phyloP scores from a whole-genome alignment of 2,113 vertebrate genomes.

The Pampusana beccarii region DNA sequence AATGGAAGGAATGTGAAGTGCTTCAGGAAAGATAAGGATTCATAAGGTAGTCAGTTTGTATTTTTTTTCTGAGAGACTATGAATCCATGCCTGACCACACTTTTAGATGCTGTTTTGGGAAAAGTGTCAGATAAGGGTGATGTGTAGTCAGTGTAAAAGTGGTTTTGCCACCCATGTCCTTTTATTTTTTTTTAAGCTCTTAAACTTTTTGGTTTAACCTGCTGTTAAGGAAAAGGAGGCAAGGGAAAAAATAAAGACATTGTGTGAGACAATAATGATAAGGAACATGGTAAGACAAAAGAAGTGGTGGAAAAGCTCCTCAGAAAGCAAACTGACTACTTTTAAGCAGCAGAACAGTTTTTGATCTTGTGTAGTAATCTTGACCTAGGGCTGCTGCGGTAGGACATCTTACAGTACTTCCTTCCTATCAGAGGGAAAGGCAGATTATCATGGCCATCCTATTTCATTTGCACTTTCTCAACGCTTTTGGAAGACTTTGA shows the following conservation, averaged over 20 bases:
- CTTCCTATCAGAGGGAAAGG: not conserved
- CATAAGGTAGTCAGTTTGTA: not conserved
- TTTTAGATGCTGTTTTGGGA: not conserved
- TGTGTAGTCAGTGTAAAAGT: not conserved
- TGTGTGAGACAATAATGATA: not conserved
- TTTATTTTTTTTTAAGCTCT: not conserved
- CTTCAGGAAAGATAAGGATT: not conserved
- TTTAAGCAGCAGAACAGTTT: not conserved
- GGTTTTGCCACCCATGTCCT: not conserved
- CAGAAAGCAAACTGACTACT: not conserved
- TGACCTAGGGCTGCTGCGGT: not conserved
- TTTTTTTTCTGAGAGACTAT: not conserved
- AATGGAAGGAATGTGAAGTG: not conserved
- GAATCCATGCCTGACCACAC: not conserved
- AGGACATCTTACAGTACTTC: not conserved
- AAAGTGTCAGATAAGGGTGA: not conserved
- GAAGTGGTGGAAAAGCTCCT: not conserved
- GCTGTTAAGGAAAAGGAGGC: not conserved
- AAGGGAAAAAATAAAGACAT: not conserved
- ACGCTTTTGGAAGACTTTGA: not conserved
- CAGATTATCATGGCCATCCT: not conserved
- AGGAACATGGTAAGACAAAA: not conserved
- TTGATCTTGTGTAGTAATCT: not conserved
- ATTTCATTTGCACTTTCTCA: conserved; percentile 1
- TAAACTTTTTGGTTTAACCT: not conserved